Evolutionary conservation across 2,888 invertebrate species (phyloP).

Genomic region (Odontocolon sp.): DNA sequence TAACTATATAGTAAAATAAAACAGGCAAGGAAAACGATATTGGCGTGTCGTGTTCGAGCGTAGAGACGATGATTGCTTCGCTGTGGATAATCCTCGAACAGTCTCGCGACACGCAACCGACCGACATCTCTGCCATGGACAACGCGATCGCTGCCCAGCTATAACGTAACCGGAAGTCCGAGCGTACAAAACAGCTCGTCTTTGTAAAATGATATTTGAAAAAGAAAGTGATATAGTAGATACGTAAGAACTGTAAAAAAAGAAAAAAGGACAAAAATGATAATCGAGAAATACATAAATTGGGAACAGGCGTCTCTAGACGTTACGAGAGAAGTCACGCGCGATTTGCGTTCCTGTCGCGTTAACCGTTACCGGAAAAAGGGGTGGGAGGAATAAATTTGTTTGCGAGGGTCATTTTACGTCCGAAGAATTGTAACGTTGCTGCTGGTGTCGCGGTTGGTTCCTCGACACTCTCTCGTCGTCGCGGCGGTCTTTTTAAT

Average conservation of each 20-base stretch:
- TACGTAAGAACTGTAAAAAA: no score
- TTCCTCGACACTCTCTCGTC: no score
- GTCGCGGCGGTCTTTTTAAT: no score
- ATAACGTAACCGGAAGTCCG: slow-evolving; percentile 47
- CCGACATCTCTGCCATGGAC: slow-evolving; percentile 33
- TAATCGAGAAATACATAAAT: not conserved
- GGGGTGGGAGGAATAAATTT: slow-evolving; percentile 5
- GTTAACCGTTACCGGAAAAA: not conserved
- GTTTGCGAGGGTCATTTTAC: not conserved
- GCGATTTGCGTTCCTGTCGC: not conserved
- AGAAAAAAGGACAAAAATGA: not conserved
- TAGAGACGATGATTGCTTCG: slow-evolving; percentile 59
- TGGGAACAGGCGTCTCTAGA: not conserved
- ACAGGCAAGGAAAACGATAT: slow-evolving; percentile 60
- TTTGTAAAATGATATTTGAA: not conserved
- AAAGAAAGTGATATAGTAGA: not conserved
- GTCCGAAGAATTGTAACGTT: no score
- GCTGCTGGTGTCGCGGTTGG: no score
- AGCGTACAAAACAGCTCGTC: not conserved
- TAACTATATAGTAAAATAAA: slow-evolving; percentile 35
- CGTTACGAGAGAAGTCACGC: not conserved
- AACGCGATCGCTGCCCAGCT: slow-evolving; percentile 24
- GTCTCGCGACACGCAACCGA: slow-evolving; percentile 64
- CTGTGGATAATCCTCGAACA: slow-evolving; percentile 58
- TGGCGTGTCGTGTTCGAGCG: slow-evolving; percentile 60